A percentile compares a stretch with the other conserved stretches of the same genome.
phyloP scores from a whole-genome alignment of 1,140 invertebrate species.

The Olivierus martensii region DNA sequence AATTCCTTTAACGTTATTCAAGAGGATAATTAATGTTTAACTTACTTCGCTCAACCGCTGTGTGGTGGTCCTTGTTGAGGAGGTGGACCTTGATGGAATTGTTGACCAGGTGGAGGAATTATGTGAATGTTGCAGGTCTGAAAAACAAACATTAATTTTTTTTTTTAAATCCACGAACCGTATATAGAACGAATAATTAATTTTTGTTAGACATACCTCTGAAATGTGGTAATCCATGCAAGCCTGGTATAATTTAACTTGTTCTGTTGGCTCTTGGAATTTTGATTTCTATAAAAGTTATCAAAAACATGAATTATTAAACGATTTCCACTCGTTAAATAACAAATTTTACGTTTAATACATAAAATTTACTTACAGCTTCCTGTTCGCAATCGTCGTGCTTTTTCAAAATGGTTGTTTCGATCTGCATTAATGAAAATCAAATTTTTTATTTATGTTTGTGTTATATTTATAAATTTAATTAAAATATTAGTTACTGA shows the following conservation, averaged over 20 bases:
- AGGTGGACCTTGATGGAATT: background rate
- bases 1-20: too few relatives aligned
- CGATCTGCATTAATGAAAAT: background rate
- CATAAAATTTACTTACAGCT: slow-evolving; percentile 8
- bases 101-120: slow-evolving; percentile 6
- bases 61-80: background rate
- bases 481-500: background rate
- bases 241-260: slow-evolving; percentile 25
- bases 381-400: slow-evolving; percentile 18
- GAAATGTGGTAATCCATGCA: slow-evolving; percentile 25
- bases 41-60: background rate
- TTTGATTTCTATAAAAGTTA: background rate
- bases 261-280: slow-evolving; percentile 12
- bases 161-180: too few relatives aligned
- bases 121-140: slow-evolving; percentile 14
- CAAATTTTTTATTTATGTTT: background rate
- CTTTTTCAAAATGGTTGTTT: slow-evolving; percentile 12
- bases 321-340: too few relatives aligned
- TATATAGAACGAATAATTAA: background rate
- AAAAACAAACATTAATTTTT: background rate
- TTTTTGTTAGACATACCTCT: slow-evolving; percentile 10
- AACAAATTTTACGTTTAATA: too few relatives aligned
- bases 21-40: too few relatives aligned
- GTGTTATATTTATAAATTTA: background rate
- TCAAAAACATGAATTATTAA: too few relatives aligned